Conservation (phyloP, 2,797 vertebrate genomes). For the Astyanax mexicanus region DNA sequence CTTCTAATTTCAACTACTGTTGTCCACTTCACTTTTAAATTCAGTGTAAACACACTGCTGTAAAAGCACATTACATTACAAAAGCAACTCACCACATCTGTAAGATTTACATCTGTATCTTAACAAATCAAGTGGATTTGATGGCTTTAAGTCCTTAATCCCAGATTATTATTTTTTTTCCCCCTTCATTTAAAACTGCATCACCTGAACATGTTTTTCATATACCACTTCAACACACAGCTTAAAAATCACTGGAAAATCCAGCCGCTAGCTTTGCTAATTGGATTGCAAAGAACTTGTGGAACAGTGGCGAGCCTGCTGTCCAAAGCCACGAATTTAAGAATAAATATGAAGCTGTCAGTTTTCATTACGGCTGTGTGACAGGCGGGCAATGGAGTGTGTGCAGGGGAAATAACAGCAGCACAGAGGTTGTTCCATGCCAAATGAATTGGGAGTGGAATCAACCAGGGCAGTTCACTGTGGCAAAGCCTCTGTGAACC, state of each 20-base stretch:
- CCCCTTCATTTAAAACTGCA: neutral
- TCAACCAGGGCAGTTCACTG: constrained; percentile 44
- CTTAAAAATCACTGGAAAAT: constrained; percentile 60
- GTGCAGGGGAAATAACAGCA: constrained; percentile 50
- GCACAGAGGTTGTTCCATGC: constrained; percentile 53
- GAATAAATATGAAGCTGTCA: constrained; percentile 64
- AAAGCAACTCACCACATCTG: no score
- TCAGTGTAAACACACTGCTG: no score
- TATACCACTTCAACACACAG: neutral
- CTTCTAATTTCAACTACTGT: no score
- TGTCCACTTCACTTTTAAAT: no score
- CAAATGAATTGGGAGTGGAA: constrained; percentile 57
- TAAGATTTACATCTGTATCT: no score
- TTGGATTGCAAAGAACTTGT: constrained; percentile 64
- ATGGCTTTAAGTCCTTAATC: neutral
- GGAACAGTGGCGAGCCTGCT: constrained; percentile 52
- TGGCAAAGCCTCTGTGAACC: constrained; percentile 50
- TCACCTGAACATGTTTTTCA: neutral
- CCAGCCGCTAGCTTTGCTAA: constrained; percentile 62
- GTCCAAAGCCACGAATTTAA: constrained; percentile 61
- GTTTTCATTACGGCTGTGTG: constrained; percentile 62
- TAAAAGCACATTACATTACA: no score
- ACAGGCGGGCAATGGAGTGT: constrained; percentile 44
- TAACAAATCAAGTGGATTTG: neutral
- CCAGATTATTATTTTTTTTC: no score